Evolutionary conservation across 2,113 vertebrate species (phyloP), one percentile per base, ranked within the genome.

Genomic region (Entosphenus tridentatus): DNA sequence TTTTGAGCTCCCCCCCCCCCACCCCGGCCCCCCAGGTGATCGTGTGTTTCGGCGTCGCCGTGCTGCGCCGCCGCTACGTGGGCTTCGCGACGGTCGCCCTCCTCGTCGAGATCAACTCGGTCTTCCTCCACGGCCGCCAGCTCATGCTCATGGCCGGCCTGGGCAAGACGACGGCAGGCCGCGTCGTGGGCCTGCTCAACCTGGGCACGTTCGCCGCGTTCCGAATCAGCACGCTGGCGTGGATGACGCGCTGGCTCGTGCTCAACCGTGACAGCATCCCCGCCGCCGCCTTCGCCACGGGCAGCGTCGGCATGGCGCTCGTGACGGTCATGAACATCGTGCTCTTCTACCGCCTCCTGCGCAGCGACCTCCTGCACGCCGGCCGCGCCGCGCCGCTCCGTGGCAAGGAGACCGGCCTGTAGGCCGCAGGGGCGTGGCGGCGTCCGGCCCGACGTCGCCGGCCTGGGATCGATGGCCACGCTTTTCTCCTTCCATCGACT

Each of bases 201-300:
- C 77, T 96, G 76, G 83, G 82, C 73, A 92, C 87, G 1, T 88
- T 92, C 10, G 77, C 84, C 75, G 79, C 88, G 72, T 96, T 96
- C 70, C 83, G 85, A 75, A 87, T 96, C 68, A 78, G 80, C 73
- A 90, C 86, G 0, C 77, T 98, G 77, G 86, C 85, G 70, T 96
- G 87, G 86, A 91, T 95, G 89, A 83, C 80, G 12, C 84, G 78
- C 71, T 96, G 88, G 87, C 79, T 95, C 74, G 80, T 88, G 74
- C 75, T 78, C 59, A 87, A 92, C 57, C 78, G 84, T 11, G 81
- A 82, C 10, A 82, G 78, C 0, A 72, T 92, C 65, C 84, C 87
- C 3, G 73, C 80, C 0, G 68, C 80, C 12, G 74, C 80, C n/a
- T 84, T 87, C 18, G 78, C 84, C 0, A 76, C 95, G 55, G 82